Percentiles rank a stretch among this genome's conserved stretches.
phyloP scores from a whole-genome alignment of 2,797 vertebrate genomes.

The Heterohyrax brucei region DNA sequence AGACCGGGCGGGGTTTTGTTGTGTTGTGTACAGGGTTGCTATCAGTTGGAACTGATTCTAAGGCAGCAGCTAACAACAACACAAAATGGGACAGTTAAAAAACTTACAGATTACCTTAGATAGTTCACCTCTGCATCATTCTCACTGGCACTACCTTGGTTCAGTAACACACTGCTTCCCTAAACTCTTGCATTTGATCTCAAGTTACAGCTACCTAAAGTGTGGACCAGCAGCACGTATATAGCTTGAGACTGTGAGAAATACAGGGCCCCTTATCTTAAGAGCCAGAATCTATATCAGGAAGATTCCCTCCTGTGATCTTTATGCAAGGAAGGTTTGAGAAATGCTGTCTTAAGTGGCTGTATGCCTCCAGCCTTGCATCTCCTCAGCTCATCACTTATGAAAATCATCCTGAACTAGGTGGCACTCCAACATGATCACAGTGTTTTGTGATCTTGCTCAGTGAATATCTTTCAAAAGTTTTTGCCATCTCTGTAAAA shows the following conservation, averaged over 20 bases:
- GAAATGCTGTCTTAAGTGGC: neutral
- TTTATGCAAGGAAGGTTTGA: neutral
- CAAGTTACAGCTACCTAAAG: neutral
- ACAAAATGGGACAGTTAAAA: neutral
- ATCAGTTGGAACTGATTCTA: no score
- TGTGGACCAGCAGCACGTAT: neutral
- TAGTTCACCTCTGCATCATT: neutral
- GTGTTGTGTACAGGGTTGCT: no score
- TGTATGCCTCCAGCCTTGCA: neutral
- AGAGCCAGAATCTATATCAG: neutral
- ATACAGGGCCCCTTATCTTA: neutral
- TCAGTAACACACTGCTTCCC: neutral
- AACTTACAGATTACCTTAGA: neutral
- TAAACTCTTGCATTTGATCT: neutral
- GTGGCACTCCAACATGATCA: neutral
- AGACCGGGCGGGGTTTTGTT: no score
- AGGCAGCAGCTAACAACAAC: no score
- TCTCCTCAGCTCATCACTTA: neutral
- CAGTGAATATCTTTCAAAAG: neutral
- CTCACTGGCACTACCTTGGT: neutral
- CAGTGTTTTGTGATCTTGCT: neutral
- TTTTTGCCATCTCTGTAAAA: neutral
- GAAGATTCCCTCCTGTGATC: neutral
- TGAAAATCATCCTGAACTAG: neutral
- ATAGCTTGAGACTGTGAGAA: neutral